phyloP scores from a whole-genome alignment of 2,113 vertebrate species.

The Nymphicus hollandicus region DNA sequence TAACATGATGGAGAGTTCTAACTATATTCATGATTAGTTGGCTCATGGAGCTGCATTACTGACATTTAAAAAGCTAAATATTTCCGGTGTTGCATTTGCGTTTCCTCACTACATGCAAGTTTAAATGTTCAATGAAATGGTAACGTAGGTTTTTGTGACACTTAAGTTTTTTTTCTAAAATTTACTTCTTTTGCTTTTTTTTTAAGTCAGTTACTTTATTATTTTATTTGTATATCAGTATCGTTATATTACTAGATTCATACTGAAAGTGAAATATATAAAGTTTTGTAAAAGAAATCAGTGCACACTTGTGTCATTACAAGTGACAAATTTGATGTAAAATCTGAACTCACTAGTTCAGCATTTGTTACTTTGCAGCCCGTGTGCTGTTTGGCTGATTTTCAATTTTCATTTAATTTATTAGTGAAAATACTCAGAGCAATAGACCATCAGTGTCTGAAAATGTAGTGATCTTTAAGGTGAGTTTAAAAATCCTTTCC shows the following conservation, averaged over 20 bases:
- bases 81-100: background rate
- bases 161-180: background rate
- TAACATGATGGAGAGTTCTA: background rate
- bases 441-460: background rate
- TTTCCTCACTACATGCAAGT: background rate
- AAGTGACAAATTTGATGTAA: background rate
- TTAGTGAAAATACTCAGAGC: background rate
- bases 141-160: background rate
- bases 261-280: background rate
- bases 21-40: background rate
- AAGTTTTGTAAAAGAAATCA: background rate
- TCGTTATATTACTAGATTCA: background rate
- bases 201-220: background rate
- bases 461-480: background rate
- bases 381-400: background rate
- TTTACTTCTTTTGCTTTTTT: background rate
- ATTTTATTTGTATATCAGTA: background rate
- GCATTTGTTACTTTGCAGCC: background rate
- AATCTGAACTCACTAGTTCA: rapidly evolving
- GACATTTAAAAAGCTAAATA: background rate
- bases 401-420: background rate
- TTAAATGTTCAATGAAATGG: background rate
- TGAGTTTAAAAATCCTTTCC: background rate
- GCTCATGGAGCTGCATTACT: background rate
- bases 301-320: background rate